Percentiles rank a stretch among this genome's conserved stretches.
These are phyloP conservation scores for Psittacus erithacus DNA, from an alignment of 2,113 vertebrate genomes.

Conservation along the genomic window DNA sequence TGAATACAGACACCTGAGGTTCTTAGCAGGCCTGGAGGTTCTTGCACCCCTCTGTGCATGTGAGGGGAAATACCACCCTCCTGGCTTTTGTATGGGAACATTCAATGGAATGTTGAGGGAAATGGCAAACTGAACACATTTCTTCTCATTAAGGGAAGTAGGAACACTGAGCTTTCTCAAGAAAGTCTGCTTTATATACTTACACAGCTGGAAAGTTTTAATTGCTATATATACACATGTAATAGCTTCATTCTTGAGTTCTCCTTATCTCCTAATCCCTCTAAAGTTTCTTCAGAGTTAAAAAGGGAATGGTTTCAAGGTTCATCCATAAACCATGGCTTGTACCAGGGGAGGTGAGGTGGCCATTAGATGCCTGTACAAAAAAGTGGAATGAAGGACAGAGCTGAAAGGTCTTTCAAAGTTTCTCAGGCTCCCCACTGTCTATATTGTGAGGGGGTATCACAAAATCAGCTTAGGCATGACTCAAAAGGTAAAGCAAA, in stretches of 20 bases:
- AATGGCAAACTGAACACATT: neutral
- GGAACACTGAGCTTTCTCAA: neutral
- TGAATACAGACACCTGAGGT: neutral
- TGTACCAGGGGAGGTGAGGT: neutral
- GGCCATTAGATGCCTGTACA: neutral
- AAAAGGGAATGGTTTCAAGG: neutral
- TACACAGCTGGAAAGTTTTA: neutral
- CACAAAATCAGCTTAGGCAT: neutral
- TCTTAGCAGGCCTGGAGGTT: neutral
- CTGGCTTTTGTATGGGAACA: neutral
- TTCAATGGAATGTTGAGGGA: neutral
- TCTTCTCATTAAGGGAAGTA: neutral
- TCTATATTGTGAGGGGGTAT: neutral
- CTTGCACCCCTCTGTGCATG: neutral
- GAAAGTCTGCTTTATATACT: neutral
- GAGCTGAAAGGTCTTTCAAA: neutral
- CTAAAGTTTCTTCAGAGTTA: neutral
- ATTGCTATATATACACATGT: neutral
- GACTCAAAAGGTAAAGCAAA: neutral
- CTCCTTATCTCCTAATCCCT: neutral
- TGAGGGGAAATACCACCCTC: neutral
- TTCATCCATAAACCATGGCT: neutral
- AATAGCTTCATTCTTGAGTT: neutral
- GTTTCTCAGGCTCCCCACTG: neutral
- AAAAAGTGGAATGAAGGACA: neutral